Conservation (phyloP, 1,140 invertebrate species). For the Drosophila bipectinata region DNA sequence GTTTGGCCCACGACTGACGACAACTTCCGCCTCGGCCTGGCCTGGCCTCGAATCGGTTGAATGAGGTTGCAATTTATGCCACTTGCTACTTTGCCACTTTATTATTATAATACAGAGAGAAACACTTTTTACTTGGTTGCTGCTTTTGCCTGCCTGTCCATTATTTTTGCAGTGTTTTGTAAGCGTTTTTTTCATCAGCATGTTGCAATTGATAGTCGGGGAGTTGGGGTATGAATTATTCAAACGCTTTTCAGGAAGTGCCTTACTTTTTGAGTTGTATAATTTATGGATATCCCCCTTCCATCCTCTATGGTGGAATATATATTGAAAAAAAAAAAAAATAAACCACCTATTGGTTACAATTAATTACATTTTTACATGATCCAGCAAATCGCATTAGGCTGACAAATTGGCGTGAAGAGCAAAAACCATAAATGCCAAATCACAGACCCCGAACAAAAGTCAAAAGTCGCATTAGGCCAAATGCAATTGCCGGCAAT, state of each 20-base stretch:
- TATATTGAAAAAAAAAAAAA: not conserved
- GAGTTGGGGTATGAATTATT: slow-evolving; percentile 44
- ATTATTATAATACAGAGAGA: slow-evolving; percentile 73
- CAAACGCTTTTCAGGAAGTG: slow-evolving; percentile 43
- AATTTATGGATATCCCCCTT: slow-evolving; percentile 16
- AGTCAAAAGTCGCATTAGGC: slow-evolving; percentile 51
- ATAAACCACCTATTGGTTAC: slow-evolving; percentile 13
- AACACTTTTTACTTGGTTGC: slow-evolving; percentile 38
- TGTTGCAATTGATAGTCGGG: slow-evolving; percentile 45
- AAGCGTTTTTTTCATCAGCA: slow-evolving; percentile 50
- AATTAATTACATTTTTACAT: slow-evolving; percentile 46
- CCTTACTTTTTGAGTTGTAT: slow-evolving; percentile 40
- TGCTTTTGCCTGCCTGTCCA: slow-evolving; percentile 20
- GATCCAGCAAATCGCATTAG: slow-evolving; percentile 55
- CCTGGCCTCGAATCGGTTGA: slow-evolving; percentile 54
- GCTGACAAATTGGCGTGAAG: slow-evolving; percentile 35
- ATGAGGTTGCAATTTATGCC: slow-evolving; percentile 81
- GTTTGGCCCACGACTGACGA: slow-evolving; percentile 57
- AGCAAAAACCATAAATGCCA: slow-evolving; percentile 30
- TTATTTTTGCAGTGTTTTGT: slow-evolving; percentile 47
- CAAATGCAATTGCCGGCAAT: slow-evolving; percentile 72
- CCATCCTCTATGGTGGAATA: not conserved
- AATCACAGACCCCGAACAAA: slow-evolving; percentile 28
- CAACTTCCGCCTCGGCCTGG: slow-evolving; percentile 53
- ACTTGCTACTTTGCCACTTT: slow-evolving; percentile 72